Percentiles rank a stretch among this genome's conserved stretches.
Conservation (phyloP, 2,113 vertebrate genomes). For the Climacteris rufus region DNA sequence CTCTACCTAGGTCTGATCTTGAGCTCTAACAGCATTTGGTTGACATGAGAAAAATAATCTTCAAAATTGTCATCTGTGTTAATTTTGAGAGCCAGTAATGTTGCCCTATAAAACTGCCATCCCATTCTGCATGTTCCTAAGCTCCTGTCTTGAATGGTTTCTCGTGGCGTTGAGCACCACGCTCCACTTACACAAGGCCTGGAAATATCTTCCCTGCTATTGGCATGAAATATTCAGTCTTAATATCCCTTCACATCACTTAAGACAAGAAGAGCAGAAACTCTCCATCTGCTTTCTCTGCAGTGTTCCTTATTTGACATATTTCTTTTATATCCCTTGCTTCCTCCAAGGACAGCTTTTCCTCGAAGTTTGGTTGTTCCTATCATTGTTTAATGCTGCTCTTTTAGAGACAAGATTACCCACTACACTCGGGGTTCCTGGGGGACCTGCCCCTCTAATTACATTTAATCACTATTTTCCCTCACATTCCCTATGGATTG, state of each 20-base stretch:
- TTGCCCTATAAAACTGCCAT: background rate
- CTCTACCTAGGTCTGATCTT: background rate
- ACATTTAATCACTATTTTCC: background rate
- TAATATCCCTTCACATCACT: background rate
- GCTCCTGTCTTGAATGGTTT: background rate
- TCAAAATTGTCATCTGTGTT: background rate
- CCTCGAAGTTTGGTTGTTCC: background rate
- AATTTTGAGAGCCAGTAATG: background rate
- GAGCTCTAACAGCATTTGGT: background rate
- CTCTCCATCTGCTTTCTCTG: background rate
- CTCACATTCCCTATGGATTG: background rate
- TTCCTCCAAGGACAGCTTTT: background rate
- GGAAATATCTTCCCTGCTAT: background rate
- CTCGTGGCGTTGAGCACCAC: background rate
- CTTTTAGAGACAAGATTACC: background rate
- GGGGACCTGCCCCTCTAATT: background rate
- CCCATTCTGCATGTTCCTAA: background rate
- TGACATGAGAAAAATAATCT: background rate
- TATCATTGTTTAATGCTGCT: slow-evolving; percentile 3
- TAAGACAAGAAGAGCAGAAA: background rate
- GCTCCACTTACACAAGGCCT: background rate
- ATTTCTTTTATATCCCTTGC: background rate
- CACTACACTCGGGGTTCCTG: background rate
- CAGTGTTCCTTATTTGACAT: background rate
- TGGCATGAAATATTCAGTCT: slow-evolving; percentile 35